Evolutionary conservation across 2,888 invertebrate species (phyloP).

Genomic region (Lycophotia porphyrea): DNA sequence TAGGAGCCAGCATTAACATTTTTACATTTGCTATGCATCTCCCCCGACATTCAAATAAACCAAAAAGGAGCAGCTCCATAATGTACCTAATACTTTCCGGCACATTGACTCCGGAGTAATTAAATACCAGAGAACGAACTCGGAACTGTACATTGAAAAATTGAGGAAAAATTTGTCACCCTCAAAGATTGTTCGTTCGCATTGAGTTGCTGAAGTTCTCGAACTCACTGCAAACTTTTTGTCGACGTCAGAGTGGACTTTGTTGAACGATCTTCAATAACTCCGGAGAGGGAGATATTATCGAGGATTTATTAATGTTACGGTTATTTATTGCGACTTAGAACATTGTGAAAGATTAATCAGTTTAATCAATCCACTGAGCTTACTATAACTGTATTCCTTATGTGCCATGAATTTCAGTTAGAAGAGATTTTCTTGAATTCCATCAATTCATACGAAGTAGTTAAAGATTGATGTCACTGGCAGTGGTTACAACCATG

Average conservation of each 20-base stretch:
- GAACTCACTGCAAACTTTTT: slow-evolving; percentile 58
- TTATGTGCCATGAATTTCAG: background rate
- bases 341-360: slow-evolving; percentile 2
- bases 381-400: background rate
- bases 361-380: background rate
- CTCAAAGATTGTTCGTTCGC: slow-evolving; percentile 63
- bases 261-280: slow-evolving; percentile 57
- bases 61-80: slow-evolving; percentile 48
- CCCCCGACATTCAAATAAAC: slow-evolving; percentile 36
- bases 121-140: slow-evolving; percentile 59
- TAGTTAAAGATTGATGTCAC: background rate
- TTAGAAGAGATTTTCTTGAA: background rate
- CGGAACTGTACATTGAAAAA: slow-evolving; percentile 61
- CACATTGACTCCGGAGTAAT: slow-evolving; percentile 62
- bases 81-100: slow-evolving; percentile 55
- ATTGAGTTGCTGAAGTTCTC: slow-evolving; percentile 60
- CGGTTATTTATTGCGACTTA: slow-evolving; percentile 34
- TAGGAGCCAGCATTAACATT: slow-evolving; percentile 52
- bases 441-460: background rate
- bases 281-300: slow-evolving; percentile 53
- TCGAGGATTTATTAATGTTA: slow-evolving; percentile 55
- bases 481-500: background rate
- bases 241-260: slow-evolving; percentile 61
- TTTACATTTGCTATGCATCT: slow-evolving; percentile 62
- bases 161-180: slow-evolving; percentile 66